A percentile compares a stretch with the other conserved stretches of the same genome.
Conservation (phyloP, 1,140 invertebrate genomes). For the Drosophila insularis region DNA sequence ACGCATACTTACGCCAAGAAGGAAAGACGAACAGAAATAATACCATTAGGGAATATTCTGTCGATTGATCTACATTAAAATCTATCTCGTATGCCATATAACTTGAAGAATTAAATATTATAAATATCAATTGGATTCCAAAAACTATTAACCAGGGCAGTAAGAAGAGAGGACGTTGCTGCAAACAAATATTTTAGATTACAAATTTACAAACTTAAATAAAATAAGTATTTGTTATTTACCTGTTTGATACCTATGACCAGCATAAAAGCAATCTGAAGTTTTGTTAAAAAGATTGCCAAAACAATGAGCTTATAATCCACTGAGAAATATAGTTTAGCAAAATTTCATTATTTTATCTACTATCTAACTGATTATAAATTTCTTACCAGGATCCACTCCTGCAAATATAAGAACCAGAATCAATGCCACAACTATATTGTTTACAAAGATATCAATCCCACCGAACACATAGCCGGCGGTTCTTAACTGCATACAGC, state of each 20-base stretch:
- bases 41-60: background rate
- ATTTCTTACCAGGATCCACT: background rate
- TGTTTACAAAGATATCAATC: background rate
- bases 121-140: background rate
- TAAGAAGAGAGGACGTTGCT: background rate
- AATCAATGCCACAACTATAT: background rate
- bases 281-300: background rate
- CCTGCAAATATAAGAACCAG: background rate
- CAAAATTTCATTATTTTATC: too few relatives aligned
- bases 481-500: background rate
- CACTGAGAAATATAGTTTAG: too few relatives aligned
- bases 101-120: background rate
- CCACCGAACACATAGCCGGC: background rate
- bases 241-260: background rate
- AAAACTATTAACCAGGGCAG: background rate
- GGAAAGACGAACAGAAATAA: background rate
- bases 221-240: background rate
- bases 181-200: background rate
- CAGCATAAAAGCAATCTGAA: background rate
- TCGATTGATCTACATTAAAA: background rate
- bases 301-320: background rate
- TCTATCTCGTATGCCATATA: background rate
- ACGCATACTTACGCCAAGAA: background rate
- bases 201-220: too few relatives aligned
- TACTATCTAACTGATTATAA: too few relatives aligned